These are phyloP conservation scores for Ctenodactylus gundi DNA, from an alignment of 2,113 vertebrate genomes.

Conservation along the genomic window DNA sequence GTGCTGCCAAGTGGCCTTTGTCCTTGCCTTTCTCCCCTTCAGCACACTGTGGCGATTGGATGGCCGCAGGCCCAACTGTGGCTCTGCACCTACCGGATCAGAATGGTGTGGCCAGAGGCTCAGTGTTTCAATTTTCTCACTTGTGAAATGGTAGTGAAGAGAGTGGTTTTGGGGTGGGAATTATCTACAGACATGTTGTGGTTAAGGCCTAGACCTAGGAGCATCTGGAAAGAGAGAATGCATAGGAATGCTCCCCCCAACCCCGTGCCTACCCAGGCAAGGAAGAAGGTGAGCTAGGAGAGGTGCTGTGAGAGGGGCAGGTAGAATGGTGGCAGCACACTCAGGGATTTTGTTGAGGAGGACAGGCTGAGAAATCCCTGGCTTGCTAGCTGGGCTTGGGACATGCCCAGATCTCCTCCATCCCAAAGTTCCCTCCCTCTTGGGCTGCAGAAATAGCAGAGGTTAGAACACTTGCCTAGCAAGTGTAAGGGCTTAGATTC, in stretches of 20 bases:
- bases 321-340: background rate
- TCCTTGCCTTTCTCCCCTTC: background rate
- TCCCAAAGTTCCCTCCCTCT: no score
- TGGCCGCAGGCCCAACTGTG: background rate
- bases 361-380: background rate
- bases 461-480: no score
- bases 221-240: background rate
- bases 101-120: background rate
- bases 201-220: no score
- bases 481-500: no score
- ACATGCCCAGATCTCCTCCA: background rate
- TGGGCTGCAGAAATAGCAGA: no score
- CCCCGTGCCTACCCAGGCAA: no score
- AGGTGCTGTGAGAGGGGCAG: background rate
- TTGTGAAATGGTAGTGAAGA: background rate
- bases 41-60: background rate
- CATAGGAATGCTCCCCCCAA: no score
- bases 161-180: background rate
- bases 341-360: background rate
- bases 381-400: background rate
- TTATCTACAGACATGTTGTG: background rate
- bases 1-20: background rate
- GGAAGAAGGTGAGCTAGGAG: background rate
- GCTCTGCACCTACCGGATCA: background rate
- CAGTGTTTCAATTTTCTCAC: background rate